Evolutionary conservation across 2,797 vertebrate genomes (phyloP), one percentile per base, ranked within the genome.

Genomic region (Streptopelia turtur): DNA sequence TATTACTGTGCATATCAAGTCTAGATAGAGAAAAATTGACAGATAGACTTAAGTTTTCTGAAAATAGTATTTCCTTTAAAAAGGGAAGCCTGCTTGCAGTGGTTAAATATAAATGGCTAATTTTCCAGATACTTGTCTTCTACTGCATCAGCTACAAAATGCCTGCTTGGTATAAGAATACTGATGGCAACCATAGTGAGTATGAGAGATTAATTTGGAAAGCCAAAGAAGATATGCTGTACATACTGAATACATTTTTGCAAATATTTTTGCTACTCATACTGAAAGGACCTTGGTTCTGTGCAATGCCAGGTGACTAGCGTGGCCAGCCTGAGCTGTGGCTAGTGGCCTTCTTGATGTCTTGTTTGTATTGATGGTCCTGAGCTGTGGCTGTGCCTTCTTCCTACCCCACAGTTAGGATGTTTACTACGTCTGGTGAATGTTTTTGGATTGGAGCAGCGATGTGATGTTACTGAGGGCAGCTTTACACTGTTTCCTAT

Each of bases 81-180:
- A 60, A 47, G 60, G 25, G 8, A 70, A 71, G n/a, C 64, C 60
- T 72, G n/a, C 33, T 92, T 72, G 45, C 27, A 37, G 28, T 47
- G 21, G 41, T 89, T 80, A 71, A 87, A 90, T 84, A 43, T 39
- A 93, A 87, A 74, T 71, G 24, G 71, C 37, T 90, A 39, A 68
- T 92, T 93, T 83, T 83, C 71, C 49, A 76, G 55, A 70, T 87
- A 30, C n/a, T 90, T 88, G 86, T 81, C 64, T 89, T 53, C 76
- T 57, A 8, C 81, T 60, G 60, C 61, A 86, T 86, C 66, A 81
- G n/a, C 24, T 76, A 69, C 69, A 86, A 71, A 84, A 61, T 64
- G 52, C 77, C 63, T 90, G 70, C 65, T 90, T 90, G 37, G 47
- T 39, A 1, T 49, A 33, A 68, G 45, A 83, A n/a, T 81, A 75